Evolutionary conservation across 1,140 invertebrate species (phyloP), one percentile per base, ranked within the genome.

Genomic region (Nephotettix cincticeps): DNA sequence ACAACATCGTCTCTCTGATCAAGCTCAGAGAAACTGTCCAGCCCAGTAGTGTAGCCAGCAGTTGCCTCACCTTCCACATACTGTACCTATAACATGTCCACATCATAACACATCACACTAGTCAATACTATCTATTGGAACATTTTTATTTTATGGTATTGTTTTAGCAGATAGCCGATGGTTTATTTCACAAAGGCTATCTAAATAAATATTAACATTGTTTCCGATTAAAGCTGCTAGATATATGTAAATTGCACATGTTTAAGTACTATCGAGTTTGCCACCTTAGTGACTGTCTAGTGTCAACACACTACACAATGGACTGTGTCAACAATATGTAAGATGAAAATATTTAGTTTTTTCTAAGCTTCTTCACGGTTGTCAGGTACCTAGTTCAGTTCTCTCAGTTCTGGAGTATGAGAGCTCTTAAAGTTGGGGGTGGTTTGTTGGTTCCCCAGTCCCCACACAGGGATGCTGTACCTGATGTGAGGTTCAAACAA

Each of bases 1-100:
- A 68, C 66, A 3, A 86, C 85, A 45, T 83, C 63, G 9, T 86
- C 85, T 40, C 83, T 81, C 69, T 85, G 82, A 43, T 85, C 83
- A 72, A 85, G 85, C 40, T 86, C 84, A 0, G 81, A 81, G 6
- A 80, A 79, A 66, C 81, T 79, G 61, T 79, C 77, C 25, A 81
- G 78, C 71, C 81, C 82, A 70, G 83, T 79, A 17, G 82, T 78
- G 17, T 78, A 79, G 71, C 83, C 83, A 71, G 84, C 82, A 29
- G 74, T 74, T 0, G 78, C 73, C 30, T 78, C 79, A 51, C 83
- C 83, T 63, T 86, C 85, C 3, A 85, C 81, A 77, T 85, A 86
- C 74, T 85, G 84, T 29, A 86, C 85, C 85, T 69, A 69, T 79
- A 79, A 58, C 54, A 63, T n/a, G n/a, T n/a, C n/a, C n/a, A 25